A percentile compares a stretch with the other conserved stretches of the same genome.
Evolutionary conservation across 1,140 invertebrate species (phyloP).

Genomic region (Drosophila punjabiensis): DNA sequence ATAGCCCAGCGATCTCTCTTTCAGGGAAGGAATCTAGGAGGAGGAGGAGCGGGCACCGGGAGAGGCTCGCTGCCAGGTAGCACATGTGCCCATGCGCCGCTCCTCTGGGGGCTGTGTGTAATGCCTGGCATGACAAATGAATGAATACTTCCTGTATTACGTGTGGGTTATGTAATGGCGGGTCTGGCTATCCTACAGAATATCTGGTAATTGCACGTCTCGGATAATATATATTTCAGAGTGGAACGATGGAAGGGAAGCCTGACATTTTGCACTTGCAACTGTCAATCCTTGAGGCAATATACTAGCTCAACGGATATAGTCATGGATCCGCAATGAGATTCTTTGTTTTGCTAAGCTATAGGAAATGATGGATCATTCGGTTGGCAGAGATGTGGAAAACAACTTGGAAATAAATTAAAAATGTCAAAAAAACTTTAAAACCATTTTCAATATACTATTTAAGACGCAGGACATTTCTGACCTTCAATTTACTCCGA

Average conservation of each 20-base stretch:
- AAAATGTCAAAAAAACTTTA: not conserved
- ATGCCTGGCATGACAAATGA: conserved; percentile 71
- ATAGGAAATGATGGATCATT: conserved; percentile 25
- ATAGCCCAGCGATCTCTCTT: conserved; percentile 23
- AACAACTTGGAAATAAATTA: conserved; percentile 7
- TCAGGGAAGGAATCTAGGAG: not conserved
- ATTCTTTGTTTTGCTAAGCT: conserved; percentile 11
- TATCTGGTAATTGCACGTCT: conserved; percentile 17
- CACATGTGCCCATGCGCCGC: conserved; percentile 33
- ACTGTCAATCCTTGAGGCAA: conserved; percentile 50
- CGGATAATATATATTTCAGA: not conserved
- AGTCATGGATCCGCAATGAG: not conserved
- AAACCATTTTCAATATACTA: not conserved
- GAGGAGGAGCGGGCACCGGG: not conserved
- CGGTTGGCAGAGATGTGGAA: not conserved
- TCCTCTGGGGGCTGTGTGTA: conserved; percentile 41
- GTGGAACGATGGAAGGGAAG: conserved; percentile 16
- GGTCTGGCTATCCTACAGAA: conserved; percentile 32
- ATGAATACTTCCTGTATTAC: conserved; percentile 82
- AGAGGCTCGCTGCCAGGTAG: conserved; percentile 53
- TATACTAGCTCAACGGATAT: not conserved
- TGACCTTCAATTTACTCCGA: not conserved
- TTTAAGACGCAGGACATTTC: not conserved
- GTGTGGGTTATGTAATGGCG: conserved; percentile 62
- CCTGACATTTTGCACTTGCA: conserved; percentile 50